These are phyloP conservation scores for Oreotragus oreotragus DNA, from an alignment of 2,113 vertebrate species.

Conservation along the genomic window DNA sequence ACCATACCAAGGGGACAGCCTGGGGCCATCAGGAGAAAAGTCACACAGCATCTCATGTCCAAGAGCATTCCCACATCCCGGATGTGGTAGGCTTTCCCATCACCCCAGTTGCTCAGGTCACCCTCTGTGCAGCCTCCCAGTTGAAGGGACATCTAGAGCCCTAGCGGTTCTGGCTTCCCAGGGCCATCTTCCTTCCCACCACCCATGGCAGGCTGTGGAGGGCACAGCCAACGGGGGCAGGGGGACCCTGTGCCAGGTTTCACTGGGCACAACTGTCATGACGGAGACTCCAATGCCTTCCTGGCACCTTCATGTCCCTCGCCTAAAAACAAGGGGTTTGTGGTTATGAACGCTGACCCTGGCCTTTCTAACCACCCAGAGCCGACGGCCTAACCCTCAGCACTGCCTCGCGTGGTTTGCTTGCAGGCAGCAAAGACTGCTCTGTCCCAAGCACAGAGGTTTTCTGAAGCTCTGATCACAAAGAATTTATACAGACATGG, in stretches of 20 bases:
- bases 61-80: not conserved
- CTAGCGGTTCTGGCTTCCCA: not conserved
- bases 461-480: not conserved
- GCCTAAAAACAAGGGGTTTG: not conserved
- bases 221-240: accelerated
- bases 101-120: accelerated
- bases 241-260: not conserved
- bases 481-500: not conserved
- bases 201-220: not conserved
- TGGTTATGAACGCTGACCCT: not conserved
- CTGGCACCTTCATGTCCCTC: not conserved
- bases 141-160: not conserved
- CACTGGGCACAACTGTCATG: not conserved
- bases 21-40: not conserved
- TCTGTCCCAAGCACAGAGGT: not conserved
- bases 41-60: not conserved
- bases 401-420: not conserved
- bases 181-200: not conserved
- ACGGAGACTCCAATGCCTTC: not conserved
- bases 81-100: not conserved
- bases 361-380: not conserved
- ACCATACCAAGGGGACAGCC: not conserved
- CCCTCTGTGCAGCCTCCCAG: not conserved
- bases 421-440: not conserved
- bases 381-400: not conserved